phyloP scores from a whole-genome alignment of 2,888 invertebrate genomes.

The Desoria tigrina region DNA sequence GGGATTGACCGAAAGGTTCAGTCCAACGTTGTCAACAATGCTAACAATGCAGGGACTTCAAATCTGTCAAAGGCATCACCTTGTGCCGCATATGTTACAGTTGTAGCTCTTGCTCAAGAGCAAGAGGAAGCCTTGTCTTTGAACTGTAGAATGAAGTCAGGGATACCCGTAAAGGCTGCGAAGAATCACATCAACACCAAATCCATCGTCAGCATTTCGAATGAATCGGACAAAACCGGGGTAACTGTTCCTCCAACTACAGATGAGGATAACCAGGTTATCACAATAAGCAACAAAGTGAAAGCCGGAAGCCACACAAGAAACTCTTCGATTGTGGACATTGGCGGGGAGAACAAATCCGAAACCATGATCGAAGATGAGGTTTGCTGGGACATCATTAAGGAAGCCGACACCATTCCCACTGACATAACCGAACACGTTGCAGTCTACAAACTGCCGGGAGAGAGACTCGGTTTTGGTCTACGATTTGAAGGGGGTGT shows the following conservation, averaged over 20 bases:
- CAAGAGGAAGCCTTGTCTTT: slow-evolving; percentile 23
- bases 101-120: slow-evolving; percentile 49
- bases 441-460: slow-evolving; percentile 79
- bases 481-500: slow-evolving; percentile 85
- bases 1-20: slow-evolving; percentile 21
- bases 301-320: no score
- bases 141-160: slow-evolving; percentile 30
- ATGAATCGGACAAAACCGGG: not conserved
- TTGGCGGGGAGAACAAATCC: slow-evolving; percentile 27
- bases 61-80: slow-evolving; percentile 3
- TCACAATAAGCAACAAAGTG: slow-evolving; percentile 47
- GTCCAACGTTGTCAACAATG: not conserved
- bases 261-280: slow-evolving; percentile 33
- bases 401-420: slow-evolving; percentile 33
- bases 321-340: slow-evolving; percentile 44
- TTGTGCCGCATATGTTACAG: slow-evolving; percentile 50
- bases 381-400: slow-evolving; percentile 11
- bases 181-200: slow-evolving; percentile 11
- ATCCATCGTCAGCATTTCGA: slow-evolving; percentile 6
- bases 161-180: slow-evolving; percentile 36
- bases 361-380: slow-evolving; percentile 12
- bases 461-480: slow-evolving; percentile 86
- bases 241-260: no score
- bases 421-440: slow-evolving; percentile 65
- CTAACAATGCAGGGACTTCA: slow-evolving; percentile 22